A percentile compares a stretch with the other conserved stretches of the same genome.
phyloP scores from a whole-genome alignment of 1,140 invertebrate species.

The Onthophagus taurus region DNA sequence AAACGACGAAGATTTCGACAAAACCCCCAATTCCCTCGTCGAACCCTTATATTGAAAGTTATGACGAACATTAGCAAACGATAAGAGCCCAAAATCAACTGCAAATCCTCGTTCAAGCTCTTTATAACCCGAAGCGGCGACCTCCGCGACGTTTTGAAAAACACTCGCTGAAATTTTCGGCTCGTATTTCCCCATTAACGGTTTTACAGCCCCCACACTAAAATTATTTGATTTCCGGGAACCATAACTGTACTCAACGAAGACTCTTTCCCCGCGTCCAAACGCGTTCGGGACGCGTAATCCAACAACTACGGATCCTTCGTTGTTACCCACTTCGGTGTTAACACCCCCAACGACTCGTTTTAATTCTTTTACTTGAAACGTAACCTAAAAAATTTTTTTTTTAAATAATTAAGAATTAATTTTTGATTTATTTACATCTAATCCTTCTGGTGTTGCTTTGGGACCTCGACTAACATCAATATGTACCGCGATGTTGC shows the following conservation, averaged over 20 bases:
- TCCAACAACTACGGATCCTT: constrained; percentile 65
- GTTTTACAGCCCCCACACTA: constrained; percentile 64
- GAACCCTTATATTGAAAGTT: constrained; percentile 74
- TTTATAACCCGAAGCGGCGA: constrained; percentile 71
- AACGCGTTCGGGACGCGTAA: constrained; percentile 66
- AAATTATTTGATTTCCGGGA: constrained; percentile 62
- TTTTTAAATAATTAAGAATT: no score
- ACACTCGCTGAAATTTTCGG: constrained; percentile 51
- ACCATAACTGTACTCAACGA: constrained; percentile 67
- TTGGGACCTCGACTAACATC: constrained; percentile 68
- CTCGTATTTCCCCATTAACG: constrained; percentile 49
- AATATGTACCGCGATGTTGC: constrained; percentile 67
- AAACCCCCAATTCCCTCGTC: constrained; percentile 62
- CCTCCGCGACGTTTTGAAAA: constrained; percentile 64
- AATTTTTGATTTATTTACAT: constrained; percentile 42
- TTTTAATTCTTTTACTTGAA: constrained; percentile 66
- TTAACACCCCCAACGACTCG: constrained; percentile 68
- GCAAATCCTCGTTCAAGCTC: constrained; percentile 53
- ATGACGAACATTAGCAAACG: constrained; percentile 53
- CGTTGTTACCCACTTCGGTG: constrained; percentile 77
- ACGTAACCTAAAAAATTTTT: constrained; percentile 79
- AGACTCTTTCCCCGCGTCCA: constrained; percentile 70
- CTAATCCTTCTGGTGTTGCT: constrained; percentile 64
- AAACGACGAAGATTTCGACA: constrained; percentile 57
- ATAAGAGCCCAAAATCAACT: constrained; percentile 47